These are phyloP conservation scores for Spondyliosoma cantharus DNA, from an alignment of 2,797 vertebrate genomes.

Conservation along the genomic window DNA sequence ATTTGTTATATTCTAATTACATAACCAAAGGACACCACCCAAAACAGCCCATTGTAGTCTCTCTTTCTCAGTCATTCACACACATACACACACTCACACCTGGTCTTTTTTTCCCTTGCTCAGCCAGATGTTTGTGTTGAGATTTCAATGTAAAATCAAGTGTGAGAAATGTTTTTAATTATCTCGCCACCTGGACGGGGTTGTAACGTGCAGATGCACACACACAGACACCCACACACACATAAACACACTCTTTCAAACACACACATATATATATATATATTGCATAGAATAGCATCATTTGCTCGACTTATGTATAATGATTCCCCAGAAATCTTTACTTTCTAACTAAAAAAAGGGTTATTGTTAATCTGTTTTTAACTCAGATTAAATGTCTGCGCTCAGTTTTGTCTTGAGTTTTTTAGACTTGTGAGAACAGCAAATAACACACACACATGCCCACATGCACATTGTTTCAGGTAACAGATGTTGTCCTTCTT, in stretches of 20 bases:
- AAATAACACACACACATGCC: conserved; percentile 20
- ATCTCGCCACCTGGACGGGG: conserved; percentile 80
- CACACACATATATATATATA: background rate
- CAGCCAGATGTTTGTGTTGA: conserved; percentile 71
- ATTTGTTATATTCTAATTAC: conserved; percentile 29
- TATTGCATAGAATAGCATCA: conserved; percentile 16
- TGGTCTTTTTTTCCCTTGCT: conserved; percentile 22
- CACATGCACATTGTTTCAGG: conserved; percentile 40
- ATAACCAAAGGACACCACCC: conserved; percentile 14
- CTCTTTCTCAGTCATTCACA: background rate
- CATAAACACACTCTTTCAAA: conserved; percentile 10
- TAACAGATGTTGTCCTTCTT: conserved; percentile 70
- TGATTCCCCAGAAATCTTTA: conserved; percentile 6
- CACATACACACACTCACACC: conserved; percentile 36
- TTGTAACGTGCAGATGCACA: conserved; percentile 37
- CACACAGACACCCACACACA: conserved; percentile 14
- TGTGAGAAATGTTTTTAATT: conserved; percentile 83
- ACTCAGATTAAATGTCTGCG: background rate
- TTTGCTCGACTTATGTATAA: background rate
- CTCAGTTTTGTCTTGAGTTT: conserved; percentile 8
- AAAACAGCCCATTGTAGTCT: background rate
- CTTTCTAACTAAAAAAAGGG: conserved; percentile 2
- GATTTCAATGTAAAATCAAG: conserved; percentile 73
- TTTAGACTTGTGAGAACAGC: background rate
- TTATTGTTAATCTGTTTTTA: background rate